These are phyloP conservation scores for Pelochelys cantorii DNA, from an alignment of 2,797 vertebrate species.

Conservation along the genomic window DNA sequence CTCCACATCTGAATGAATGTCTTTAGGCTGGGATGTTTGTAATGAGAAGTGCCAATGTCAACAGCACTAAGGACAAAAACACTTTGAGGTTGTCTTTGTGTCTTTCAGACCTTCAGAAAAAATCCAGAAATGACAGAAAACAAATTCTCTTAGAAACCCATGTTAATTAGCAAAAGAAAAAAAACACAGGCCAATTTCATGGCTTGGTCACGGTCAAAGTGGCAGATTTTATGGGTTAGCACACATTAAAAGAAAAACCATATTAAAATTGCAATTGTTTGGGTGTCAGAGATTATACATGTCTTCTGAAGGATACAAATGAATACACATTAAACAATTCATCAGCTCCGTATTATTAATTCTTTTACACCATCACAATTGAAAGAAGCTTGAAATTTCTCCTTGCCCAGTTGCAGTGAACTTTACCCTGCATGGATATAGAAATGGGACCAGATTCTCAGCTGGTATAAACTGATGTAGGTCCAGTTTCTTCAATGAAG, in stretches of 20 bases:
- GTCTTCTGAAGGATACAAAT: not conserved
- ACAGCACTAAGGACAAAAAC: not conserved
- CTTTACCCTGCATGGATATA: not conserved
- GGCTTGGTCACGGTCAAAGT: not conserved
- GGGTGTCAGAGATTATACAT: not conserved
- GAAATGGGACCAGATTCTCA: not conserved
- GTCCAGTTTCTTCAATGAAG: not conserved
- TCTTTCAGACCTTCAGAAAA: not conserved
- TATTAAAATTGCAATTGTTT: not conserved
- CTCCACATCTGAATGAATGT: not conserved
- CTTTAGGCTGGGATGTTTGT: not conserved
- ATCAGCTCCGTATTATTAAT: not conserved
- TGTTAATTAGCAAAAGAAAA: not conserved
- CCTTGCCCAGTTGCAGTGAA: not conserved
- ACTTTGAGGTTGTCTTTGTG: not conserved
- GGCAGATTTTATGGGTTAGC: not conserved
- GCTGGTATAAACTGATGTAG: not conserved
- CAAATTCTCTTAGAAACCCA: not conserved
- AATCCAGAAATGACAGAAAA: not conserved
- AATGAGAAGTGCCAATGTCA: not conserved
- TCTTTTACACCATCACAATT: not conserved
- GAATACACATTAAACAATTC: not conserved
- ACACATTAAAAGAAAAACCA: fast-evolving
- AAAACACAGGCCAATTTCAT: not conserved
- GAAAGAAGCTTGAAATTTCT: not conserved